Evolutionary conservation across 1,140 invertebrate genomes (phyloP).

Genomic region (Chironomus striatipennis): DNA sequence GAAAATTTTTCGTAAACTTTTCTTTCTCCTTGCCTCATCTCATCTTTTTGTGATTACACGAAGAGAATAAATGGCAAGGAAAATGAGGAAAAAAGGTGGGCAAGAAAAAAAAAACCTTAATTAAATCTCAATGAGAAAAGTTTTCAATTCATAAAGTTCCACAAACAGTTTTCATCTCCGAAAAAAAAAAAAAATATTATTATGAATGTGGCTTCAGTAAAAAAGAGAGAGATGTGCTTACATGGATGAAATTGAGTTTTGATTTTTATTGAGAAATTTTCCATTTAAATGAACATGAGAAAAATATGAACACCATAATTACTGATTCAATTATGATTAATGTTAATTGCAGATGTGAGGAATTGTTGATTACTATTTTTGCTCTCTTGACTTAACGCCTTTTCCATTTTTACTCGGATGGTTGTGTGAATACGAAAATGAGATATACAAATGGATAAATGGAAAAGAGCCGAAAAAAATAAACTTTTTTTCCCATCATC

Average conservation of each 20-base stretch:
- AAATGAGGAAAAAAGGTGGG: background rate
- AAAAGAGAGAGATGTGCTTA: background rate
- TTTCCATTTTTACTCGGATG: no score
- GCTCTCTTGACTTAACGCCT: background rate
- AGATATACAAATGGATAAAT: background rate
- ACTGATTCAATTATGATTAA: slow-evolving; percentile 9
- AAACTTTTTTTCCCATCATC: background rate
- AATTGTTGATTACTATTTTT: background rate
- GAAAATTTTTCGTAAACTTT: no score
- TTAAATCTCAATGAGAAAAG: background rate
- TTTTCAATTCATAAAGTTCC: background rate
- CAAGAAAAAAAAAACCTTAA: background rate
- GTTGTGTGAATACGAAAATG: background rate
- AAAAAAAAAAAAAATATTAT: background rate
- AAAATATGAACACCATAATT: no score
- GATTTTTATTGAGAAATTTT: no score
- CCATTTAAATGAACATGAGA: background rate
- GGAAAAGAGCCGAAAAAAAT: background rate
- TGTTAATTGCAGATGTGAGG: background rate
- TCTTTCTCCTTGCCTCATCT: no score
- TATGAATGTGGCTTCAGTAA: background rate
- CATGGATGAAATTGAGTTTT: no score
- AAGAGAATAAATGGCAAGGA: background rate
- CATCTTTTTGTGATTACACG: no score
- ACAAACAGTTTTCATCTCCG: background rate